Evolutionary conservation across 2,888 invertebrate genomes (phyloP).

Genomic region (Xylocampa areola): DNA sequence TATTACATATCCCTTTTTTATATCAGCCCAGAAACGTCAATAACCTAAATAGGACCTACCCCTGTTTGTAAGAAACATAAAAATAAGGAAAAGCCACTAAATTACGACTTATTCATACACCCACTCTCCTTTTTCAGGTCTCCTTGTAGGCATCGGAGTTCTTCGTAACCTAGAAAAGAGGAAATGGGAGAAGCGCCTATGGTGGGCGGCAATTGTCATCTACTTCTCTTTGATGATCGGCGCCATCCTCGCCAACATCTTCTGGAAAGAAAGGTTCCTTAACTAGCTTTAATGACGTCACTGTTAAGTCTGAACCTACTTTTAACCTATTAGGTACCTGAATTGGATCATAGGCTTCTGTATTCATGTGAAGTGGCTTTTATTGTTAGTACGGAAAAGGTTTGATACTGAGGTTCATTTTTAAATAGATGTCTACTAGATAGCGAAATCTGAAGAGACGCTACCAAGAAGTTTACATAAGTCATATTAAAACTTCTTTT

Average conservation of each 20-base stretch:
- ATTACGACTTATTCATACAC: not conserved
- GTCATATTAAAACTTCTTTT: too few species aligned
- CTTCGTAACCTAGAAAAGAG: slow-evolving; percentile 95
- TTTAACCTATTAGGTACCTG: slow-evolving; percentile 50
- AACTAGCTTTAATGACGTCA: slow-evolving; percentile 18
- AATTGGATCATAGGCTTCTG: slow-evolving; percentile 27
- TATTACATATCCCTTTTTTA: too few species aligned
- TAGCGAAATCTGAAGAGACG: too few species aligned
- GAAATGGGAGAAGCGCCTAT: slow-evolving; percentile 94
- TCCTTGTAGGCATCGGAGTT: slow-evolving; percentile 95
- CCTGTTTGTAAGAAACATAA: too few species aligned
- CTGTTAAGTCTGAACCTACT: slow-evolving; percentile 39
- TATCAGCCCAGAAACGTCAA: too few species aligned
- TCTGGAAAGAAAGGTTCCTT: slow-evolving; percentile 84
- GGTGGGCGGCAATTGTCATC: slow-evolving; percentile 94
- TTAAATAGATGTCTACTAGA: too few species aligned
- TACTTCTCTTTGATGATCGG: slow-evolving; percentile 93
- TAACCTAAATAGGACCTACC: too few species aligned
- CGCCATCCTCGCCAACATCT: slow-evolving; percentile 93
- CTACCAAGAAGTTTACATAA: too few species aligned
- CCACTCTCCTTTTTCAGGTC: slow-evolving; percentile 87
- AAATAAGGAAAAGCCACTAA: too few species aligned
- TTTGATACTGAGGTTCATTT: too few species aligned
- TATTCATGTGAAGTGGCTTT: slow-evolving; percentile 22
- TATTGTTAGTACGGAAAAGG: not conserved